Percentiles rank a stretch among this genome's conserved stretches.
phyloP scores from a whole-genome alignment of 1,140 invertebrate genomes.

The Himalopsyche phryganea region DNA sequence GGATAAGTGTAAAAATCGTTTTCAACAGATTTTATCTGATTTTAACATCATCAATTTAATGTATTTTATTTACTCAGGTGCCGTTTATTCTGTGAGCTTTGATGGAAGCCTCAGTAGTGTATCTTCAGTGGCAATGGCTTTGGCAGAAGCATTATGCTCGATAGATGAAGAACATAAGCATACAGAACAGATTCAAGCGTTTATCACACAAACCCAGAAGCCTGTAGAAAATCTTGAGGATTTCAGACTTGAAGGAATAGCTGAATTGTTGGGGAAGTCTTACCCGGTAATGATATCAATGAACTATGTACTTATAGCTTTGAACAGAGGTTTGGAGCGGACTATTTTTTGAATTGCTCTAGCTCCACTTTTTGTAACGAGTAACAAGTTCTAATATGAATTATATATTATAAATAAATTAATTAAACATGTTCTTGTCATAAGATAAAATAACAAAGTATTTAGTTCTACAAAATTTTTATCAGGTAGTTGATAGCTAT shows the following conservation, averaged over 20 bases:
- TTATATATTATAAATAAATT: too few species aligned
- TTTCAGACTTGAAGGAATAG: conserved; percentile 44
- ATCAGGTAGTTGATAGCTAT: too few species aligned
- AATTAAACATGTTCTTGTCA: too few species aligned
- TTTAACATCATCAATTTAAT: background rate
- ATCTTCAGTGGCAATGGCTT: conserved; percentile 49
- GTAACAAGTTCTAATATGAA: background rate
- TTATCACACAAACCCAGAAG: conserved; percentile 56
- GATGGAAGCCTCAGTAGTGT: conserved; percentile 45
- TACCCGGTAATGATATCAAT: conserved; percentile 43
- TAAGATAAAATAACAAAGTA: too few species aligned
- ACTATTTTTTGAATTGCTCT: too few species aligned
- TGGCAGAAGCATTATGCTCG: conserved; percentile 73
- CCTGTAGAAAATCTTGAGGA: conserved; percentile 38
- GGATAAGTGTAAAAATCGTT: too few species aligned
- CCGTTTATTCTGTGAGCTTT: conserved; percentile 44
- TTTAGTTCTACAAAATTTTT: too few species aligned
- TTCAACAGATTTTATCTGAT: too few species aligned
- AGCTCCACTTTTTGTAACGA: background rate
- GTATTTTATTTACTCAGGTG: conserved; percentile 10
- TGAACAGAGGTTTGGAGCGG: background rate
- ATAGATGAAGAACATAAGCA: conserved; percentile 74
- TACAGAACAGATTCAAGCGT: conserved; percentile 61
- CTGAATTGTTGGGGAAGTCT: conserved; percentile 44
- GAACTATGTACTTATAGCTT: too few species aligned